These are phyloP conservation scores for Hypsopygia costalis DNA, from an alignment of 2,888 invertebrate species.

Conservation along the genomic window DNA sequence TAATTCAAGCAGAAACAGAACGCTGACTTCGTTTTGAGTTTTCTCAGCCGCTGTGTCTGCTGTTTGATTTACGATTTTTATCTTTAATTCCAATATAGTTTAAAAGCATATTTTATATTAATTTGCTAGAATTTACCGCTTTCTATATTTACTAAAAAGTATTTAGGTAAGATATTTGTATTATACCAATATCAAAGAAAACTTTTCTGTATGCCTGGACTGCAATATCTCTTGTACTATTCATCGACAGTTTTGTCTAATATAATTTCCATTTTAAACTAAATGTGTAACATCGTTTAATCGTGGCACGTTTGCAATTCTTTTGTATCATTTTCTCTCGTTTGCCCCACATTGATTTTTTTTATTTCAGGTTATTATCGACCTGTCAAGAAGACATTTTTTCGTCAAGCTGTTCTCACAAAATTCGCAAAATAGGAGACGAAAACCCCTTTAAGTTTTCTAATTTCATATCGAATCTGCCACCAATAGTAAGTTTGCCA, in stretches of 20 bases:
- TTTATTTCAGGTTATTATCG: constrained; percentile 78
- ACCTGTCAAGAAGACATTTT: constrained; percentile 79
- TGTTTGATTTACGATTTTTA: constrained; percentile 48
- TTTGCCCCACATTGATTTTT: constrained; percentile 70
- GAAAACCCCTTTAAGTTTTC: constrained; percentile 76
- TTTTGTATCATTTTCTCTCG: constrained; percentile 24
- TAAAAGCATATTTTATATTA: constrained; percentile 31
- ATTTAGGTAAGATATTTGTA: constrained; percentile 15
- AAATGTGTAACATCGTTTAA: constrained; percentile 18
- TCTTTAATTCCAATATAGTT: constrained; percentile 27
- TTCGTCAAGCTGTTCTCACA: constrained; percentile 61
- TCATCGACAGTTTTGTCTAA: constrained; percentile 13
- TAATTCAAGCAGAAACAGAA: constrained; percentile 45
- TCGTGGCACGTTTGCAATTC: constrained; percentile 15
- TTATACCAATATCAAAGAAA: constrained; percentile 12
- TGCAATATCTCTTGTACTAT: constrained; percentile 10
- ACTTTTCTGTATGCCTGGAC: constrained; percentile 4
- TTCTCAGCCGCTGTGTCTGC: constrained; percentile 63
- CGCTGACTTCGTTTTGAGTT: constrained; percentile 64
- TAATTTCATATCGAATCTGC: constrained; percentile 78
- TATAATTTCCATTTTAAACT: constrained; percentile 24
- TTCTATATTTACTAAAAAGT: constrained; percentile 12
- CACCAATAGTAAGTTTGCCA: constrained; percentile 69
- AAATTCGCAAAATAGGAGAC: constrained; percentile 80
- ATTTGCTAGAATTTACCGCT: constrained; percentile 21